Conservation (phyloP, 2,797 vertebrate species). For the Alca torda region DNA sequence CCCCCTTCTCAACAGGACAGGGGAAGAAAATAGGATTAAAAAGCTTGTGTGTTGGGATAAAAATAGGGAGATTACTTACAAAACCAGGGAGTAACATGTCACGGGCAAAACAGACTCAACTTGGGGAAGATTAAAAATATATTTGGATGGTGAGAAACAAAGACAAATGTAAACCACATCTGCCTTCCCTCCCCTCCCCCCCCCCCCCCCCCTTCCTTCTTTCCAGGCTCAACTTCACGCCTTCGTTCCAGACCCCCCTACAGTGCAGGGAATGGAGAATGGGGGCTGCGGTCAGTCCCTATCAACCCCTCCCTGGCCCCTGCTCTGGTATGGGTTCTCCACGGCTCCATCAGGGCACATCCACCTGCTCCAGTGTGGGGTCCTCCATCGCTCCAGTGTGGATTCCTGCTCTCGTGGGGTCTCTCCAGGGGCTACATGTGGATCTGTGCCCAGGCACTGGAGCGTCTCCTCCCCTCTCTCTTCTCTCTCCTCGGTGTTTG, state of each 20-base stretch:
- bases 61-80: neutral
- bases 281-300: neutral
- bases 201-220: neutral
- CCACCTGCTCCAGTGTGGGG: rapidly evolving
- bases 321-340: neutral
- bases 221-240: neutral
- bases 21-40: neutral
- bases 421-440: neutral
- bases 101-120: neutral
- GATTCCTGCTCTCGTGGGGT: neutral
- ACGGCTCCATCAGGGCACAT: neutral
- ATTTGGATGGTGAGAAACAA: neutral
- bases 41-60: neutral
- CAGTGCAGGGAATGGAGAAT: rapidly evolving
- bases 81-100: neutral
- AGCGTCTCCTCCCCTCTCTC: neutral
- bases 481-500: neutral
- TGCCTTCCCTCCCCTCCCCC: too few species aligned
- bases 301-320: neutral
- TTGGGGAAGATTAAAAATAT: neutral
- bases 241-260: neutral
- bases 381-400: neutral
- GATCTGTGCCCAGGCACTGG: neutral
- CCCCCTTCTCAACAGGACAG: neutral
- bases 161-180: neutral